A percentile compares a stretch with the other conserved stretches of the same genome.
Conservation (phyloP, 30 jellyfish, hydroid and myxozoan species). For the Cassiopea xamachana region DNA sequence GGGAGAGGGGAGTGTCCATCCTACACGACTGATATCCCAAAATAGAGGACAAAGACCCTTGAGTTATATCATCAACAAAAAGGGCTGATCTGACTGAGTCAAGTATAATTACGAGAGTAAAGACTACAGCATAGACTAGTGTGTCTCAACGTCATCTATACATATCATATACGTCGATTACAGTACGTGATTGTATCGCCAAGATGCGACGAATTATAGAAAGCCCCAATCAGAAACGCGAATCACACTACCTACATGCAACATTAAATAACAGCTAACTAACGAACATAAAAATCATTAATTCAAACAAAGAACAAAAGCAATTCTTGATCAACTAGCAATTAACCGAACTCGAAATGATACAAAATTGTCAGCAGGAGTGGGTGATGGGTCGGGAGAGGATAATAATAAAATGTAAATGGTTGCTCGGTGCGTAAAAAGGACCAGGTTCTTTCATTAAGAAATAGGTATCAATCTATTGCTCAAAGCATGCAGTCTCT, state of each 20-base stretch:
- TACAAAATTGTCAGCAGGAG: not conserved
- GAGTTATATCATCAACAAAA: too few species aligned
- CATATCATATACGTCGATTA: not conserved
- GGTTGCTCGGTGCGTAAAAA: not conserved
- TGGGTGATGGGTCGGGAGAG: not conserved
- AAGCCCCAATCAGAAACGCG: constrained; percentile 39
- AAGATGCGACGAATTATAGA: constrained; percentile 1
- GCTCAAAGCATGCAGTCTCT: too few species aligned
- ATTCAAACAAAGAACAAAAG: not conserved
- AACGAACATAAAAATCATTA: not conserved
- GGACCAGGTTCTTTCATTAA: too few species aligned
- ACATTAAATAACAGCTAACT: constrained; percentile 18
- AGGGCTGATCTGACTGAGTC: too few species aligned
- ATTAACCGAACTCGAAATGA: not conserved
- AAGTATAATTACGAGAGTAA: too few species aligned
- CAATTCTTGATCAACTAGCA: not conserved
- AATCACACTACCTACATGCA: constrained; percentile 49
- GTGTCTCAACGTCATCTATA: not conserved
- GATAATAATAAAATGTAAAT: not conserved
- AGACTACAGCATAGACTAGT: not conserved
- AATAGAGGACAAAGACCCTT: too few species aligned
- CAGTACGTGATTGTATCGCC: constrained; percentile 3
- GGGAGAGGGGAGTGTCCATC: too few species aligned
- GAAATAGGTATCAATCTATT: too few species aligned
- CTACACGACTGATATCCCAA: too few species aligned